A percentile compares a stretch with the other conserved stretches of the same genome.
These are phyloP conservation scores for Eulemur rubriventer DNA, from an alignment of 2,797 vertebrate species.

Conservation along the genomic window DNA sequence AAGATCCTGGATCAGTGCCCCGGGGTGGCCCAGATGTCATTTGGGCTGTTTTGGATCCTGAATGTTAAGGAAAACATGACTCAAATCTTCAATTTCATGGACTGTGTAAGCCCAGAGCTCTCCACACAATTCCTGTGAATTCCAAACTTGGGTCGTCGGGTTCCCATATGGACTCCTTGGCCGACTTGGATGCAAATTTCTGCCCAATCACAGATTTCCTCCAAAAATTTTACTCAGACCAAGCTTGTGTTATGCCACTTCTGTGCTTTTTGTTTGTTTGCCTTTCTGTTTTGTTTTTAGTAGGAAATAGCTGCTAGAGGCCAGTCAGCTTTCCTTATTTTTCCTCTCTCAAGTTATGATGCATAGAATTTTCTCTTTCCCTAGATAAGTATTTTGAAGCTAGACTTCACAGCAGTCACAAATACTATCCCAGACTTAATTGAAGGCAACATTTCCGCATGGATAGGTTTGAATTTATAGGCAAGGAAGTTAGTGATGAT, in stretches of 20 bases:
- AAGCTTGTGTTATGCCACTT: neutral
- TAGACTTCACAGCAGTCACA: neutral
- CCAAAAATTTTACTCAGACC: neutral
- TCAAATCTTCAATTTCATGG: neutral
- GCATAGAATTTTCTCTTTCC: neutral
- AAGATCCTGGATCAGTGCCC: no score
- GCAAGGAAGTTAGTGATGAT: neutral
- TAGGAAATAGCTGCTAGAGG: neutral
- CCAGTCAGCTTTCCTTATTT: neutral
- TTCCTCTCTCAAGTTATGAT: neutral
- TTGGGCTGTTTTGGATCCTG: neutral
- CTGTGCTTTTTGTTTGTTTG: neutral
- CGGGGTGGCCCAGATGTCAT: neutral
- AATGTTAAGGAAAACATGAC: neutral
- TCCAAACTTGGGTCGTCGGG: neutral
- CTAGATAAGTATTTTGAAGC: neutral
- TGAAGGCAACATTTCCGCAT: neutral
- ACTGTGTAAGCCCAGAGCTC: neutral
- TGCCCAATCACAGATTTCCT: neutral
- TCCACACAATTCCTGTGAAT: neutral
- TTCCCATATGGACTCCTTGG: neutral
- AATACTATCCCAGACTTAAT: neutral
- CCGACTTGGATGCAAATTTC: neutral
- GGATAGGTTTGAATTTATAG: neutral
- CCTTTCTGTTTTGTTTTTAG: neutral